Evolutionary conservation across 2,797 vertebrate species (phyloP).

Genomic region (Pseudochirops corinnae): DNA sequence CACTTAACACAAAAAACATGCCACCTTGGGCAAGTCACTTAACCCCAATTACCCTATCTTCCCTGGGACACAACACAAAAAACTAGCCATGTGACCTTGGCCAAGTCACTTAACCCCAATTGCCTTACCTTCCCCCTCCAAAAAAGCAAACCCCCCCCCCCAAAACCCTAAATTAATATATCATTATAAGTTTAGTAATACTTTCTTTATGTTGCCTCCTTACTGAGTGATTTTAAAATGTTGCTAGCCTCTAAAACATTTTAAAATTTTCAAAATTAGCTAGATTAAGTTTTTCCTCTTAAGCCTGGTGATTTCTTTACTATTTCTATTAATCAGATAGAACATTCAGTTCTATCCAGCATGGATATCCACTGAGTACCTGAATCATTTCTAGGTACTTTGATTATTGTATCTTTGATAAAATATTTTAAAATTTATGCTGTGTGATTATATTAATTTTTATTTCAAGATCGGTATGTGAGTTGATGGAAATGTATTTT

Average conservation of each 20-base stretch:
- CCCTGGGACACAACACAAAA: too few species aligned
- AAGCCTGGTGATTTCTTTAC: not conserved
- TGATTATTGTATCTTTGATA: not conserved
- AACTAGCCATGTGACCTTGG: too few species aligned
- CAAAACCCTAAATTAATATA: not conserved
- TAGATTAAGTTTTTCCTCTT: not conserved
- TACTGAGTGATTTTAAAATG: constrained; percentile 35
- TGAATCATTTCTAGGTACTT: not conserved
- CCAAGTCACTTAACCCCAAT: too few species aligned
- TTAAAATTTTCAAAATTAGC: constrained; percentile 51
- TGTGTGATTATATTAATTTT: not conserved
- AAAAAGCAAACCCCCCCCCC: too few species aligned
- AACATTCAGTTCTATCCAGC: not conserved
- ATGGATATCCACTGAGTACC: not conserved
- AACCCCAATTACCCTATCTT: too few species aligned
- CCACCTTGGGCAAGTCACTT: too few species aligned
- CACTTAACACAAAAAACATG: too few species aligned
- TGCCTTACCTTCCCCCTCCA: too few species aligned
- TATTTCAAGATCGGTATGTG: not conserved
- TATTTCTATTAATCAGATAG: constrained; percentile 4
- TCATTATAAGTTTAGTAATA: not conserved
- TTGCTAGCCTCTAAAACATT: not conserved
- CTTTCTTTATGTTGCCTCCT: not conserved
- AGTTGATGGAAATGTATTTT: not conserved
- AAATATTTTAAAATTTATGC: not conserved